Base-by-base conservation (phyloP, 37 sponge, comb jelly and placozoan genomes). In the Halichondria panicea region DNA sequence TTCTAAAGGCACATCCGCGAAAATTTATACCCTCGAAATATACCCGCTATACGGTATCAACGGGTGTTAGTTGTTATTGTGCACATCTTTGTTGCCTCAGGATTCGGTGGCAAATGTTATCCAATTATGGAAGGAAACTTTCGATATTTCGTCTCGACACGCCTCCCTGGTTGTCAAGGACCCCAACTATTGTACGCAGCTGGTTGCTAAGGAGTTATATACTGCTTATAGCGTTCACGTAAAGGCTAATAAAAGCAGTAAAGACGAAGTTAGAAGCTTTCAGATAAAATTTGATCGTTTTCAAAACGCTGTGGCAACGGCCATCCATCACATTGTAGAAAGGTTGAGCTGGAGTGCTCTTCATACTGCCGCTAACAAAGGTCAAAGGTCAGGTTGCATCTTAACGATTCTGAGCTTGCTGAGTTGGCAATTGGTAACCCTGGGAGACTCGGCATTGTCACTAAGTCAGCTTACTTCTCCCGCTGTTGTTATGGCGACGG, bases 281-380 rank as follows among this genome's bases (percentile, higher is more conserved):
- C 6, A 18, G 11, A 53, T 76, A 9, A 28, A 53, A 5, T 65
- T 64, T 63, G 66, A 76, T 50, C 27, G 53, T 9, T 76, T 24
- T 28, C 66, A 76, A 39, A 63, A 76, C 40, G 33, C 77, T 1
- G 66, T 76, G 66, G 77, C 64, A 22, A 12, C 27, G 44, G 66
- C 77, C 19, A 28, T 76, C 13, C 22, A 1, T 3, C 25, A 35
- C 30, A 22, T 74, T 28, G 2, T 59, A 8, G 1, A 9, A 25
- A 74, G 59, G 61, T 8, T 74, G 44, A 74, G 59, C n/a, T 74
- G 74, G 74, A 36, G 9, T 7, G 4, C 6, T 9, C 7, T 28
- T 18, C 9, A 8, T 18, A 54, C 1, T 44, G 11, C 21, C 44
- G 5, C 2, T n/a, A 28, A 62, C 11, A 22, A 36, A 44, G 27